Evolutionary conservation across 1,140 invertebrate genomes (phyloP), one percentile per base, ranked within the genome.

Genomic region (Gerris buenoi): DNA sequence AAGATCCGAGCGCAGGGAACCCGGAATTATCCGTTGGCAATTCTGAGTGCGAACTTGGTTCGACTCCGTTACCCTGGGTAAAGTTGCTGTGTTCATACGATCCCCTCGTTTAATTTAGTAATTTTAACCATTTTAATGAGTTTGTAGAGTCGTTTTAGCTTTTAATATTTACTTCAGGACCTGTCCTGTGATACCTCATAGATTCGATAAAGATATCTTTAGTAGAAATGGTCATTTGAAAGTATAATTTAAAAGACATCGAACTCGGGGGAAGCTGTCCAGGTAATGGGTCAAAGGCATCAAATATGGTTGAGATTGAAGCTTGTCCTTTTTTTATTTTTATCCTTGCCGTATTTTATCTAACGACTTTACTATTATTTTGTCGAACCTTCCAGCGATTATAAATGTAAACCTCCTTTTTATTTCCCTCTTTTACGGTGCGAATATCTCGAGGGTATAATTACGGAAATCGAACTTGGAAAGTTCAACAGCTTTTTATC

Each of bases 271-370:
- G 58, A 46, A 46, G 33, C 33, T 46, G 58, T 60, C 23, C 58
- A 60, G 58, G 58, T 60, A 60, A 60, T 60, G 58, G 58, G 58
- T 60, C 58, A 60, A 56, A 56, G 58, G 58, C 58, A 60, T 22
- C 58, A 60, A 60, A 60, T 60, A 60, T 60, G 58, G 58, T 60
- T 22, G 58, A 60, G 58, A 15, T 22, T 60, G 33, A 46, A 46
- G 33, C 33, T 46, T 46, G 33, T 18, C 18, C 5, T 5, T 46
- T 46, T 46, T 46, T 46, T 46, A 46, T 46, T 46, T 46, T 46
- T 46, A 46, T 18, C 5, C 5, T 46, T 46, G 5, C 18, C 18
- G 18, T 46, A 10, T 10, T 46, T 46, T 46, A 46, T 46, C 5
- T 46, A 10, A 46, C 18, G 18, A 5, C 5, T n/a, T n/a, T 46